Conservation (phyloP, 2,113 vertebrate species). For the Cryptotis parvus region DNA sequence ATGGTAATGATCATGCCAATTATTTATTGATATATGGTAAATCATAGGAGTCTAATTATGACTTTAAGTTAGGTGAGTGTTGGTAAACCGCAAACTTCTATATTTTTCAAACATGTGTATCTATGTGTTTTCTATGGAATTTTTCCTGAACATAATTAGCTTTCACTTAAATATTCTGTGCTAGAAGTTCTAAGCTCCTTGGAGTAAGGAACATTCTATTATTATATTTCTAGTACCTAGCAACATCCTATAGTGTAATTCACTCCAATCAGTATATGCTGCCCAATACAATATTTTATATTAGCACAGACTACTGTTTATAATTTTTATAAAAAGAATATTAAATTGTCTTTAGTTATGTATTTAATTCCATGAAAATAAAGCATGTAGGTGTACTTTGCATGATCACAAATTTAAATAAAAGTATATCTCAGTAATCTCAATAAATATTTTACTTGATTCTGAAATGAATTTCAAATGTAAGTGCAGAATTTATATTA, state of each 20-base stretch:
- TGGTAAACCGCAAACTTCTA: not conserved
- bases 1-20: not conserved
- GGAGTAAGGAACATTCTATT: not conserved
- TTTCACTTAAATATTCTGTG: not conserved
- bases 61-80: slow-evolving; percentile 27
- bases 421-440: not conserved
- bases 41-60: slow-evolving; percentile 25
- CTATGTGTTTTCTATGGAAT: not conserved
- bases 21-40: not conserved
- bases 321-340: not conserved
- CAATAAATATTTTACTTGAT: not conserved
- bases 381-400: not conserved
- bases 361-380: not conserved
- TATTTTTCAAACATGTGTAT: not conserved
- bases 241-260: not conserved
- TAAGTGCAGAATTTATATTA: slow-evolving; percentile 22
- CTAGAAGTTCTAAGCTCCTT: not conserved
- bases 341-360: not conserved
- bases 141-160: not conserved
- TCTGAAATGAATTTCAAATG: not conserved
- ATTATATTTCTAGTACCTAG: not conserved
- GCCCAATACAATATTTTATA: not conserved
- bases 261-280: not conserved
- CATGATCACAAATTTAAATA: not conserved
- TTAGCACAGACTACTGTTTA: not conserved